Conservation (phyloP, 1,140 invertebrate species). For the Asbolus verrucosus region DNA sequence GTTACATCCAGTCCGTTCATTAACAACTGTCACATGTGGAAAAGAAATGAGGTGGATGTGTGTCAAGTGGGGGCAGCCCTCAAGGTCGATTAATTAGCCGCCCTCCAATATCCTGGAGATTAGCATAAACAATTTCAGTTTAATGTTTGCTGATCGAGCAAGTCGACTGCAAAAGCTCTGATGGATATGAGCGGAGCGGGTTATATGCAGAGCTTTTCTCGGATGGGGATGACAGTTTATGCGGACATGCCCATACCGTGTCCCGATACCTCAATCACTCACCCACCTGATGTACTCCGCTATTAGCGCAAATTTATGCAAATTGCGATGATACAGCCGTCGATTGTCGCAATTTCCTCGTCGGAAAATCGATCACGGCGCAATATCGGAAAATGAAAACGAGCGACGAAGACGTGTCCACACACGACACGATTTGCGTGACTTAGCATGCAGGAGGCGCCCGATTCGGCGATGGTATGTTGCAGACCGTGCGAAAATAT, state of each 20-base stretch:
- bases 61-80: too few species aligned
- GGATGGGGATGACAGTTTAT: constrained; percentile 51
- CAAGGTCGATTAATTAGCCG: too few species aligned
- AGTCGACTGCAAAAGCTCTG: background rate
- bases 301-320: constrained; percentile 61
- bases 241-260: constrained; percentile 61
- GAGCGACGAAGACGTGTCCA: constrained; percentile 31
- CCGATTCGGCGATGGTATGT: too few species aligned
- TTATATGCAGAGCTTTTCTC: constrained; percentile 27
- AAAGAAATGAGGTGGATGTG: too few species aligned
- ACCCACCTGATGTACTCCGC: constrained; percentile 60
- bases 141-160: background rate
- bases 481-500: constrained; percentile 60
- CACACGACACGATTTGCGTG: constrained; percentile 43
- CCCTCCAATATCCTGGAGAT: background rate
- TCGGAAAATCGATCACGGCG: constrained; percentile 29
- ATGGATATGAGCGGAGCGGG: constrained; percentile 12
- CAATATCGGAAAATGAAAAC: constrained; percentile 27
- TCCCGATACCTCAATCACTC: constrained; percentile 60
- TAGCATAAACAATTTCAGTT: constrained; percentile 15
- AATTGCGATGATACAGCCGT: constrained; percentile 57
- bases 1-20: too few species aligned
- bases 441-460: constrained; percentile 35
- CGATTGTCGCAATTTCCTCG: constrained; percentile 40
- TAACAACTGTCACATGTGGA: too few species aligned